Evolutionary conservation across 2,888 invertebrate species (phyloP), one percentile per base, ranked within the genome.

Genomic region (Acronicta leporina): DNA sequence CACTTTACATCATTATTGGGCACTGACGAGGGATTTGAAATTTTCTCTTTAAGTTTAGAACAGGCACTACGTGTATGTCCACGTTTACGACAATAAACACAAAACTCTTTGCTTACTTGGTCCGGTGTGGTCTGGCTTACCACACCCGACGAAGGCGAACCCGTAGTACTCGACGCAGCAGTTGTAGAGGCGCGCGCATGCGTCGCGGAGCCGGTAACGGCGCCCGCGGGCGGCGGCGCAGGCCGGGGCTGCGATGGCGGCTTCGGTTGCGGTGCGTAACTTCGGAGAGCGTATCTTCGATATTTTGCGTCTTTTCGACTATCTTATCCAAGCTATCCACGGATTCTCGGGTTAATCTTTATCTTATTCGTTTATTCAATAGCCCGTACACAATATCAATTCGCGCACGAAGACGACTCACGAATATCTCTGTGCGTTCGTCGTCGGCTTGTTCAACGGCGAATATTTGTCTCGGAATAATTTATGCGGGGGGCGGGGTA

Each of bases 381-480:
- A 46, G 15, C 15, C 46, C 46, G 15, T 46, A 46, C n/a, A 30
- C 10, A 4, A 33, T 46, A 15, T 46, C 46, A 15, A 46, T 16
- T 15, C 15, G 10, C 9, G 15, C 41, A 15, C 41, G 41, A 7
- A 41, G 15, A 7, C 16, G 14, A 41, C 41, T 9, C 2, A 41
- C 14, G 16, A 41, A 41, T 5, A 16, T 5, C 9, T 35, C 42
- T 5, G 14, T 44, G 9, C 65, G 66, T 40, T 63, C 66, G 9
- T 11, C 8, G 25, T 25, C 25, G 25, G 25, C 5, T 25, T 25
- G 25, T 25, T 25, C 25, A 25, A 25, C 25, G 0, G 50, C 42
- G 30, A 67, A 69, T 14, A 75, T n/a, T n/a, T 58, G 0, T 68
- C 56, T 13, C 25, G 15, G 1, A 45, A n/a, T 0, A 58, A 13